Base-by-base conservation (phyloP, 2,888 invertebrate species). In the Tetragonisca angustula region DNA sequence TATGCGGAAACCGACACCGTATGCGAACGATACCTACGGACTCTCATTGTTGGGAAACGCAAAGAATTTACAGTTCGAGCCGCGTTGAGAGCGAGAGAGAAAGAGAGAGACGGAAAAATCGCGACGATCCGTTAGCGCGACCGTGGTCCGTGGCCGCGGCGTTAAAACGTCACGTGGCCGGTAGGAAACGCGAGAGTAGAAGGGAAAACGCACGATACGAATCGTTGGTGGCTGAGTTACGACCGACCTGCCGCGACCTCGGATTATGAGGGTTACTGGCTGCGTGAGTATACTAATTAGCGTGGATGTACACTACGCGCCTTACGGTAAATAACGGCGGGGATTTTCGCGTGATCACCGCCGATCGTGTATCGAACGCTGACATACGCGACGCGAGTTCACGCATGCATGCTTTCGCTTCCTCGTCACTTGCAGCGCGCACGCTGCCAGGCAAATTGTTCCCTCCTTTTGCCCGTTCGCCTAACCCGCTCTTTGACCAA, bases 261-360 rank as follows among this genome's bases (percentile, higher is more conserved):
- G 87, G 90, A 90, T 90, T 90, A 89, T 89, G 89, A 89, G 86
- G 90, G 88, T 88, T 90, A 88, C 88, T 90, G 89, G 84, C 75
- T 83, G 86, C 76, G 89, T 85, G 84, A 90, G 83, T 90, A 88
- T 86, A 90, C 89, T 90, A 90, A 90, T 90, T 90, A 90, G 89
- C 86, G 87, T 86, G 89, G 81, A 89, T 90, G 87, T 90, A 88
- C 83, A 85, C 85, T 88, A 86, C 79, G 83, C 79, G 70, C 61
- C 83, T 89, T 85, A 86, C 86, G 90, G 86, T 89, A 86, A 86
- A 90, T 85, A 84, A 79, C 64, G 76, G 24, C 61, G 82, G 83
- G 86, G 74, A 85, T 81, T 90, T 90, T 90, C 88, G 88, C 90
- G 85, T 86, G 88, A 85, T 90, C 79, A 1, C 43, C 80, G 36